These are phyloP conservation scores for Euzophera pinguis DNA, from an alignment of 2,888 invertebrate species.

Conservation along the genomic window DNA sequence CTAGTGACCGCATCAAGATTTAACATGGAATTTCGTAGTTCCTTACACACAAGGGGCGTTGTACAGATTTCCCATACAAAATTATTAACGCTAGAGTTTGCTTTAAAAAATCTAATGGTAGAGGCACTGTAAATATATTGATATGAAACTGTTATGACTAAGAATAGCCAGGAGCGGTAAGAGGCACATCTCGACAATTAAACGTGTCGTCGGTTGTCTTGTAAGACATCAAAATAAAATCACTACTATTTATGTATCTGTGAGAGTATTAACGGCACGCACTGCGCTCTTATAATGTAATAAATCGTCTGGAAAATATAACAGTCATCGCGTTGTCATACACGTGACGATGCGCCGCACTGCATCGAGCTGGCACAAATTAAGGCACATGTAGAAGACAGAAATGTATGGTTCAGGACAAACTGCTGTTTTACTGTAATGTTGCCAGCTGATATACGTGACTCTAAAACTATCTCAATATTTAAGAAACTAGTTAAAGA, in stretches of 20 bases:
- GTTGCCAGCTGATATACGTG: too few relatives aligned
- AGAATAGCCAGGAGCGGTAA: conserved; percentile 61
- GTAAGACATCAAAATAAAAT: conserved; percentile 78
- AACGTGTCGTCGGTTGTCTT: conserved; percentile 73
- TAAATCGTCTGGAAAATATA: conserved; percentile 80
- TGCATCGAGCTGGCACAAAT: conserved; percentile 24
- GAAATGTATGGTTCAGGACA: not conserved
- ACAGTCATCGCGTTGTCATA: conserved; percentile 75
- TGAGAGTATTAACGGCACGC: conserved; percentile 69
- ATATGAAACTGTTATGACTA: conserved; percentile 54
- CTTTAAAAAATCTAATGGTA: too few relatives aligned
- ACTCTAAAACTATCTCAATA: too few relatives aligned
- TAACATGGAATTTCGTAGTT: too few relatives aligned
- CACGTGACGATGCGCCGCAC: conserved; percentile 49
- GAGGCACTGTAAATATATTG: too few relatives aligned
- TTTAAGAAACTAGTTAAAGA: too few relatives aligned
- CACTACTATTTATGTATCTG: conserved; percentile 75
- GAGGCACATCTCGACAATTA: conserved; percentile 65
- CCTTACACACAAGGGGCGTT: too few relatives aligned
- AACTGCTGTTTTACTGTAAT: too few relatives aligned
- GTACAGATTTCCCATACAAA: too few relatives aligned
- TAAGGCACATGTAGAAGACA: not conserved
- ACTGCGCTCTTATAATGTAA: conserved; percentile 73
- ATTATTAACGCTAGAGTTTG: too few relatives aligned
- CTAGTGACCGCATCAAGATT: too few relatives aligned